phyloP scores from a whole-genome alignment of 2,113 vertebrate genomes.

The Merops nubicus region DNA sequence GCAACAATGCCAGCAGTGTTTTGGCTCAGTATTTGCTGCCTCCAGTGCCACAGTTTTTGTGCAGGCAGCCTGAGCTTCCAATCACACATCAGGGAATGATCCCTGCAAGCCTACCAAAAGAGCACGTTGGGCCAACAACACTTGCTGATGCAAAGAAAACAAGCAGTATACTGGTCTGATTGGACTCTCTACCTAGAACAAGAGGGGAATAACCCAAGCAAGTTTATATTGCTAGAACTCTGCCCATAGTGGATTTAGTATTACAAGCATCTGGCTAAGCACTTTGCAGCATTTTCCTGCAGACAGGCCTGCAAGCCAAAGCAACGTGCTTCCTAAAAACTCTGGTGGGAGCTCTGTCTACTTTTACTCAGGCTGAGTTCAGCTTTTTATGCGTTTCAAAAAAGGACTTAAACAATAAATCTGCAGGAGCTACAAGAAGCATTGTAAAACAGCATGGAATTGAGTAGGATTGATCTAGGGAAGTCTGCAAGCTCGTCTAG shows the following conservation, averaged over 20 bases:
- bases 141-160: not conserved
- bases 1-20: not conserved
- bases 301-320: not conserved
- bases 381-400: not conserved
- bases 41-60: not conserved
- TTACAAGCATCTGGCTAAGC: not conserved
- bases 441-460: not conserved
- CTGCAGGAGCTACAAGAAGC: not conserved
- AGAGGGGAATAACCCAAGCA: not conserved
- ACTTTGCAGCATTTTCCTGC: not conserved
- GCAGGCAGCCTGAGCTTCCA: not conserved
- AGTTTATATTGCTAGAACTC: not conserved
- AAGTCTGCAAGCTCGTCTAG: fast-evolving
- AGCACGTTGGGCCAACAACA: not conserved
- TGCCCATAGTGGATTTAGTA: not conserved
- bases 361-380: not conserved
- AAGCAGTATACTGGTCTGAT: not conserved
- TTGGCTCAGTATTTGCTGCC: not conserved
- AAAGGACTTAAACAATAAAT: not conserved
- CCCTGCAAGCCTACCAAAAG: not conserved
- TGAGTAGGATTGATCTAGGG: not conserved
- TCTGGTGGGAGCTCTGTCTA: not conserved
- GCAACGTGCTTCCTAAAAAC: not conserved
- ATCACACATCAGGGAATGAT: fast-evolving
- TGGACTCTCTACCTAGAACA: not conserved